Conservation (phyloP, 2,888 invertebrate genomes). For the Craniophora ligustri region DNA sequence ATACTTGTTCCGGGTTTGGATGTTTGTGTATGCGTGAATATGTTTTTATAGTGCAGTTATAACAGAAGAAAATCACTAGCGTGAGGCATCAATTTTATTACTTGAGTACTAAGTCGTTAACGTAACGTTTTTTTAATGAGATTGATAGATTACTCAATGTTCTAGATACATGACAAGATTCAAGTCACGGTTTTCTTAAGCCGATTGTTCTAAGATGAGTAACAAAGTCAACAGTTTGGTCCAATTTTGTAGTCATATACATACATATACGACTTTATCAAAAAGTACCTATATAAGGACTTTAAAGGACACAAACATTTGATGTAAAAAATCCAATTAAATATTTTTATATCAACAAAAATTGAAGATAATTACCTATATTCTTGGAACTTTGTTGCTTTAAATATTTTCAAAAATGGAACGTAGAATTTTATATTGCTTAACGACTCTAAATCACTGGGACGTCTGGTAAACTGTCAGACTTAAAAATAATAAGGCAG, state of each 20-base stretch:
- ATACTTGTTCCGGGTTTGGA: no score
- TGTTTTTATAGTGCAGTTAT: no score
- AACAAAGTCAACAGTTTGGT: constrained; percentile 4
- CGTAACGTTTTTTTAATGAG: no score
- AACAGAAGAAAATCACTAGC: no score
- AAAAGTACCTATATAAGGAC: neutral
- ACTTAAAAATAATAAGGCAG: constrained; percentile 20
- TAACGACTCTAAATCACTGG: neutral
- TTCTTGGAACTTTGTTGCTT: neutral
- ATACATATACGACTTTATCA: constrained; percentile 10
- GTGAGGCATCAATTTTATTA: no score
- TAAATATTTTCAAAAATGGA: constrained; percentile 5
- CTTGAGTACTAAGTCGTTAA: no score
- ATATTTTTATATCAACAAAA: constrained; percentile 1
- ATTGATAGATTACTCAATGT: no score
- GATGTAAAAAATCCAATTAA: constrained; percentile 11
- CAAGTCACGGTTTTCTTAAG: no score
- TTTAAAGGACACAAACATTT: constrained; percentile 8
- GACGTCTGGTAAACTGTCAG: constrained; percentile 1
- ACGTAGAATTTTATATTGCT: neutral
- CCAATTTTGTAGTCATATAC: constrained; percentile 11
- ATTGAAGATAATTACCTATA: neutral
- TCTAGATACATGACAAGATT: no score
- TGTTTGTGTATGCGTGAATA: no score
- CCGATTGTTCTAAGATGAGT: no score